These are phyloP conservation scores for Coreius guichenoti DNA, from an alignment of 2,797 vertebrate species.

Conservation along the genomic window DNA sequence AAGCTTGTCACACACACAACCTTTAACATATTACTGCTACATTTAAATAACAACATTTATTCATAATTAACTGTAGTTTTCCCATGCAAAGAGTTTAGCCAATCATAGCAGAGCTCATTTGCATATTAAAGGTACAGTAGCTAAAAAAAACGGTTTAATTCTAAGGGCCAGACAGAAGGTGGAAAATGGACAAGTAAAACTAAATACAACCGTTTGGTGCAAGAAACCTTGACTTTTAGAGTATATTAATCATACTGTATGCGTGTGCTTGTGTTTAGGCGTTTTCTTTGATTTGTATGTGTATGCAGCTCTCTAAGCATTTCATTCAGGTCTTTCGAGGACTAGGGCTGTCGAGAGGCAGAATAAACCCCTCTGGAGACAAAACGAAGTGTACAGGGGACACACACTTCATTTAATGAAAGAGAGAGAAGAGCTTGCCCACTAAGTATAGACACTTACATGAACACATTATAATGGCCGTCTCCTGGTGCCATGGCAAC, in stretches of 20 bases:
- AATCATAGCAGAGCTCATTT: conserved; percentile 1
- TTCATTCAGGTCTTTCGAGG: conserved; percentile 43
- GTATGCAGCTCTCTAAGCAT: conserved; percentile 36
- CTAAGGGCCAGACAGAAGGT: too few species aligned
- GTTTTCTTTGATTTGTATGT: conserved; percentile 12
- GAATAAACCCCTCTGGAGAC: conserved; percentile 34
- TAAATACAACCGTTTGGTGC: too few species aligned
- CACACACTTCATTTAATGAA: conserved; percentile 75
- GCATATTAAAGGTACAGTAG: conserved; percentile 10
- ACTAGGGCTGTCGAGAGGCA: conserved; percentile 26
- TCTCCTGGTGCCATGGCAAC: conserved; percentile 82
- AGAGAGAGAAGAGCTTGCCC: conserved; percentile 78
- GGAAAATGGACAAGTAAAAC: not conserved
- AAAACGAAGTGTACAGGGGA: conserved; percentile 19
- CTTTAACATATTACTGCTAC: conserved; percentile 1
- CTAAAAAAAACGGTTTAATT: not conserved
- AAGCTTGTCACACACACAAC: not conserved
- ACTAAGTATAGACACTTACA: conserved; percentile 75
- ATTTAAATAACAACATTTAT: not conserved
- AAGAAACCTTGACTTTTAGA: not conserved
- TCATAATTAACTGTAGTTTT: conserved; percentile 26
- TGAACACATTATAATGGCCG: conserved; percentile 73
- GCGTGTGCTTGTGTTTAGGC: conserved; percentile 2
- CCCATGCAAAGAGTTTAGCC: not conserved
- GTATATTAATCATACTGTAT: not conserved